phyloP scores from a whole-genome alignment of 2,797 vertebrate species.

The Pipistrellus pygmaeus region DNA sequence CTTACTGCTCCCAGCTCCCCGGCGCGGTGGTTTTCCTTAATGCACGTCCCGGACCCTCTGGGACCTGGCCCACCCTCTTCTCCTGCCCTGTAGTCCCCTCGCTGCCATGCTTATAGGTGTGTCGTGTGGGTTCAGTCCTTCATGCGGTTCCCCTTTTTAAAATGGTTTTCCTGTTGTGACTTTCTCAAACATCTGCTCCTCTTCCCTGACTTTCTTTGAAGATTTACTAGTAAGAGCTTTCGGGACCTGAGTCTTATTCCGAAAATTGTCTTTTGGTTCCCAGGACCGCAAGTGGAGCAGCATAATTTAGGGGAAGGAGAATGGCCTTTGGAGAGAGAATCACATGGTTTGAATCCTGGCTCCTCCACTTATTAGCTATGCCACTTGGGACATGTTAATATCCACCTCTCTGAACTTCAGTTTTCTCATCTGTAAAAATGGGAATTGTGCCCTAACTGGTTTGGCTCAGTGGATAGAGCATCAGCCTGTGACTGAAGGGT shows the following conservation, averaged over 20 bases:
- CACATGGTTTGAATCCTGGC: neutral
- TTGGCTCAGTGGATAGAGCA: too few relatives aligned
- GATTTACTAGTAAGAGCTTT: neutral
- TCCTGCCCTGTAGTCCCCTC: rapidly evolving
- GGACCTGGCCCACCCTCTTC: neutral
- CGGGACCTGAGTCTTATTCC: too few relatives aligned
- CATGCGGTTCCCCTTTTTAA: neutral
- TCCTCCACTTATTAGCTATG: neutral
- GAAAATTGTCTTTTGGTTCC: too few relatives aligned
- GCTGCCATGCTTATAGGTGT: neutral
- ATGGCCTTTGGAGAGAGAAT: neutral
- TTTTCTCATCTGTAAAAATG: slow-evolving; percentile 41
- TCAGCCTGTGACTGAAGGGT: too few relatives aligned
- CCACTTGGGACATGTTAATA: neutral
- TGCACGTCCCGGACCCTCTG: rapidly evolving
- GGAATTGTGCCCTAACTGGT: too few relatives aligned
- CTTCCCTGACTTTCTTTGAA: neutral
- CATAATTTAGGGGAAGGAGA: neutral
- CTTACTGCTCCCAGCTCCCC: rapidly evolving
- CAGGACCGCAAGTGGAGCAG: neutral
- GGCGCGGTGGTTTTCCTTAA: neutral
- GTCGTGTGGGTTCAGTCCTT: neutral
- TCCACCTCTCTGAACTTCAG: neutral
- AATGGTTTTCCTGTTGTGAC: neutral
- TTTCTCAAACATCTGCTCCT: neutral